Conservation (phyloP, 2,113 vertebrate genomes). For the Callipepla californica region DNA sequence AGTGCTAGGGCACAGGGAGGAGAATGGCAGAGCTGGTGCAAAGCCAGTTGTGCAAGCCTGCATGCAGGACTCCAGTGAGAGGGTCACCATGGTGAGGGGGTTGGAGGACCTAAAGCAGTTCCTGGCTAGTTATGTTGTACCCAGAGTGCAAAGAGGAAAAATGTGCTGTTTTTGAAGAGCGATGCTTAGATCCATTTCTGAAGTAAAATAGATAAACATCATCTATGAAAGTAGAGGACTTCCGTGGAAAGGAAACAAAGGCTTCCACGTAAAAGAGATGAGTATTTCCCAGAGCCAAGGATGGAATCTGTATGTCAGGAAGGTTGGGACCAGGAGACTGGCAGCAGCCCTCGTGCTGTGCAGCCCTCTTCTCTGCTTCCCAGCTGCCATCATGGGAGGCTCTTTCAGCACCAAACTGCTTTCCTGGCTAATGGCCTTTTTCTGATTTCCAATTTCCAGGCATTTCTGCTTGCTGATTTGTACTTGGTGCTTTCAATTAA, state of each 20-base stretch:
- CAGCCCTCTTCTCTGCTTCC: not conserved
- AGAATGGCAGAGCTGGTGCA: not conserved
- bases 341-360: not conserved
- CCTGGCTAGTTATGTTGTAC: not conserved
- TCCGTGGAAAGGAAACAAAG: not conserved
- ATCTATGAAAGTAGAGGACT: not conserved
- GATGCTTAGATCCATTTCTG: not conserved
- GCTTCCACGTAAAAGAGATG: not conserved
- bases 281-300: not conserved
- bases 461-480: conserved; percentile 30
- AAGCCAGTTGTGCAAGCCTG: not conserved
- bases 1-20: not conserved
- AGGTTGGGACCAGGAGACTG: not conserved
- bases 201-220: not conserved
- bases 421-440: conserved; percentile 5
- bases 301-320: not conserved
- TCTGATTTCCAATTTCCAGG: conserved; percentile 42
- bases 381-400: not conserved
- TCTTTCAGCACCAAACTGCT: conserved; percentile 2
- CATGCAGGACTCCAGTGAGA: not conserved
- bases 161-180: not conserved
- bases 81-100: not conserved
- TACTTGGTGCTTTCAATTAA: conserved; percentile 39
- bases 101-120: not conserved
- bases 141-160: not conserved